Evolutionary conservation across 2,888 invertebrate species (phyloP).

Genomic region (Himalopsyche tibetana): DNA sequence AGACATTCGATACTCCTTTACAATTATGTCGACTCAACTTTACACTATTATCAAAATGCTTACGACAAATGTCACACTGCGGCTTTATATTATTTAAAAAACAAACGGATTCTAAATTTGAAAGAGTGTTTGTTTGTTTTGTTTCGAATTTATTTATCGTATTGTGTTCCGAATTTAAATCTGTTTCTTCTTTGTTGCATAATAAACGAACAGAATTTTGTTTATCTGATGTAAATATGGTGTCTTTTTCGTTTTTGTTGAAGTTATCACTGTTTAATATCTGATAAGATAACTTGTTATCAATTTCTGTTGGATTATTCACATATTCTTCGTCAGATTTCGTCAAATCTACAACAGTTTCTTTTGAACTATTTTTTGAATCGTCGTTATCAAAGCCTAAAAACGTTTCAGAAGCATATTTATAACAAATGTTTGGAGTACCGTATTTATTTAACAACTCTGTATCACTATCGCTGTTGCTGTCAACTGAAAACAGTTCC

Average conservation of each 20-base stretch:
- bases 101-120: not conserved
- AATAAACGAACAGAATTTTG: not conserved
- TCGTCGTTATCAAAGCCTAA: not conserved
- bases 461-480: not conserved
- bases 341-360: not conserved
- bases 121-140: not conserved
- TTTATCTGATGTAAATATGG: not conserved
- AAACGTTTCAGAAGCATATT: not conserved
- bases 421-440: too few relatives aligned
- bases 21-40: constrained; percentile 5
- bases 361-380: not conserved
- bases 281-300: not conserved
- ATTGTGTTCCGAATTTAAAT: not conserved
- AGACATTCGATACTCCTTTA: not conserved
- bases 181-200: not conserved
- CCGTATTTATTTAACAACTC: not conserved
- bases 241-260: not conserved
- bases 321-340: not conserved
- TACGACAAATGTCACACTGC: not conserved
- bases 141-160: not conserved
- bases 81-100: not conserved
- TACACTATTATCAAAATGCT: not conserved
- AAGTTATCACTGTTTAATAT: not conserved
- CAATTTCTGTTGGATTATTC: not conserved
- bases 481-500: not conserved